Percentiles rank a stretch among this genome's conserved stretches.
Evolutionary conservation across 2,888 invertebrate genomes (phyloP).

Genomic region (Hololepta plana): DNA sequence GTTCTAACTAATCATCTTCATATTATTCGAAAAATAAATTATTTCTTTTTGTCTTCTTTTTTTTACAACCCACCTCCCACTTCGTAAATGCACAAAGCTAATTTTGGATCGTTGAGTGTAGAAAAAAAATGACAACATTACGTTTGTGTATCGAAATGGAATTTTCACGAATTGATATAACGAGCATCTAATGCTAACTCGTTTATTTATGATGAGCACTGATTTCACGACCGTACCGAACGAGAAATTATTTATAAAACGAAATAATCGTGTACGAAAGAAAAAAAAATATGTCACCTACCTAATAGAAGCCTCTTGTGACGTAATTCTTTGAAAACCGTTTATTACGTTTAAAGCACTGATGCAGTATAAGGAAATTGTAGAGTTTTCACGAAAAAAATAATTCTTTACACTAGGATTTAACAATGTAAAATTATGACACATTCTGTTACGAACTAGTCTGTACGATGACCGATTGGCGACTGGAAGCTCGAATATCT

Average conservation of each 20-base stretch:
- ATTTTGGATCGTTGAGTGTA: slow-evolving; percentile 26
- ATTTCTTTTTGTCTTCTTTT: too few relatives aligned
- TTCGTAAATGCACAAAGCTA: slow-evolving; percentile 19
- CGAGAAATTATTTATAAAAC: not conserved
- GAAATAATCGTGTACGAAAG: slow-evolving; percentile 8
- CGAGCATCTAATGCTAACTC: too few relatives aligned
- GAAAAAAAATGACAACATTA: slow-evolving; percentile 9
- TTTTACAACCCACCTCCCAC: slow-evolving; percentile 18
- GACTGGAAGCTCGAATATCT: slow-evolving; percentile 27
- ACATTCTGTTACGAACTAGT: slow-evolving; percentile 29
- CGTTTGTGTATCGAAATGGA: too few relatives aligned
- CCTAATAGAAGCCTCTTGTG: slow-evolving; percentile 23
- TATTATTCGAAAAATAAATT: too few relatives aligned
- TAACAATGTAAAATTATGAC: slow-evolving; percentile 27
- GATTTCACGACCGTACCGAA: not conserved
- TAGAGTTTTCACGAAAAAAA: slow-evolving; percentile 20
- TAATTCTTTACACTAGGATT: slow-evolving; percentile 23
- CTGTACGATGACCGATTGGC: slow-evolving; percentile 27
- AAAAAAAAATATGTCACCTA: slow-evolving; percentile 27
- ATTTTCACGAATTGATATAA: too few relatives aligned
- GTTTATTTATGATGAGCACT: not conserved
- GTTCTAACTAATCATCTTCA: too few relatives aligned
- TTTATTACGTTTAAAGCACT: slow-evolving; percentile 17
- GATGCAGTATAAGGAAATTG: slow-evolving; percentile 16
- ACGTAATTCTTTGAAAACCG: slow-evolving; percentile 15